Conservation (phyloP, 2,888 invertebrate genomes). For the Andrena marginata region DNA sequence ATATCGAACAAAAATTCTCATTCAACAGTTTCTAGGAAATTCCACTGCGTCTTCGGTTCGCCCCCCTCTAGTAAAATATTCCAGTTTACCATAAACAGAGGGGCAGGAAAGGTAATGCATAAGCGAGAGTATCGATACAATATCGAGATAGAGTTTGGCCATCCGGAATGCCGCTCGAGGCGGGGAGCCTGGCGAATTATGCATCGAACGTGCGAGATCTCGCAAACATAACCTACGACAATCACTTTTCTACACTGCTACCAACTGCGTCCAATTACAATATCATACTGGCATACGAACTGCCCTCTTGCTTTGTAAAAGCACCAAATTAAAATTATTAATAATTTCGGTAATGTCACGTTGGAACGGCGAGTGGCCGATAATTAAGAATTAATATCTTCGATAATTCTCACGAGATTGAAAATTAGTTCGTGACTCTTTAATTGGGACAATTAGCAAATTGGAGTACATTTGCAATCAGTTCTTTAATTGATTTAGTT, state of each 20-base stretch:
- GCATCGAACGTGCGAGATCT: constrained; percentile 73
- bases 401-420: not conserved
- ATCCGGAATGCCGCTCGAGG: constrained; percentile 47
- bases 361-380: not conserved
- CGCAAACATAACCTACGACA: constrained; percentile 72
- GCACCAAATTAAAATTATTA: not conserved
- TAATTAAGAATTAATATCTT: constrained; percentile 4
- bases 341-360: not conserved
- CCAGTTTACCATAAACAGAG: constrained; percentile 38
- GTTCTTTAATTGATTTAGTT: not conserved
- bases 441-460: not conserved
- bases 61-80: constrained; percentile 30
- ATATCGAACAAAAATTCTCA: not conserved
- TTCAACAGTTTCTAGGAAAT: not conserved
- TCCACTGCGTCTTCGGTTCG: constrained; percentile 16
- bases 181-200: constrained; percentile 71
- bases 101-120: constrained; percentile 37
- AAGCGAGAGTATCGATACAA: constrained; percentile 52
- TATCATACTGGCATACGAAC: not conserved
- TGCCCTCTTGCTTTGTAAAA: not conserved
- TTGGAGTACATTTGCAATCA: not conserved
- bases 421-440: not conserved
- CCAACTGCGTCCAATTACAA: not conserved
- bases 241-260: constrained; percentile 61
- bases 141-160: constrained; percentile 52